Base-by-base conservation (phyloP, 2,113 vertebrate species). In the Scomber colias region DNA sequence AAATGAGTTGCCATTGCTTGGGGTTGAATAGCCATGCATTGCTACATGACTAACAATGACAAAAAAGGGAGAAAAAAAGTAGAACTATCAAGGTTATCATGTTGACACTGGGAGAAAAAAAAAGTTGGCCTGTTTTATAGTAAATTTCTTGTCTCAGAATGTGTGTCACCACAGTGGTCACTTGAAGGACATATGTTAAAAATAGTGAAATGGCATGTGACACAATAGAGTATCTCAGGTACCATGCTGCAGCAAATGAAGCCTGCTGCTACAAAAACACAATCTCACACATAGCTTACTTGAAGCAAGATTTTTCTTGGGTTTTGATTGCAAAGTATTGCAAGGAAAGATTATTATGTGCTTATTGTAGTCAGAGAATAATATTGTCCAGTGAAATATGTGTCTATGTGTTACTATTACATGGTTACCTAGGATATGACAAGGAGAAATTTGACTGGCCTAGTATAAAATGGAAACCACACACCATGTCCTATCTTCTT, bases 81-180 rank as follows among this genome's bases (percentile, higher is more conserved):
- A 81, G 69, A 86, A 66, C 77, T 77, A 69, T 79, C 81, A 88
- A 87, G 88, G 86, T 86, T 86, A 86, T 88, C 77, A 71, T 84
- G 64, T 80, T 16, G 2, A 40, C 24, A 72, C 46, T 61, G 11
- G 35, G 9, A 40, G 35, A 40, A 40, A 44, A 66, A 57, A 54
- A 73, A 50, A 54, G 75, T 60, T 85, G 83, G 61, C 79, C 82
- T 87, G 46, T 81, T 93, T 89, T 79, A 81, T 49, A 48, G 31
- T 60, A 62, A 88, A 70, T 71, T 83, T 75, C 62, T 81, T 24
- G 56, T 70, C 59, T 51, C 19, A 48, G 70, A 80, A 87, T 84
- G 62, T 86, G 72, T 90, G 87, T 62, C 85, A 63, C 55, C 24
- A 78, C 66, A 68, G 49, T 53, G 71, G 61, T 67, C 44, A 66